Evolutionary conservation across 1,140 invertebrate genomes (phyloP), one percentile per base, ranked within the genome.

Genomic region (Dendroctonus valens): DNA sequence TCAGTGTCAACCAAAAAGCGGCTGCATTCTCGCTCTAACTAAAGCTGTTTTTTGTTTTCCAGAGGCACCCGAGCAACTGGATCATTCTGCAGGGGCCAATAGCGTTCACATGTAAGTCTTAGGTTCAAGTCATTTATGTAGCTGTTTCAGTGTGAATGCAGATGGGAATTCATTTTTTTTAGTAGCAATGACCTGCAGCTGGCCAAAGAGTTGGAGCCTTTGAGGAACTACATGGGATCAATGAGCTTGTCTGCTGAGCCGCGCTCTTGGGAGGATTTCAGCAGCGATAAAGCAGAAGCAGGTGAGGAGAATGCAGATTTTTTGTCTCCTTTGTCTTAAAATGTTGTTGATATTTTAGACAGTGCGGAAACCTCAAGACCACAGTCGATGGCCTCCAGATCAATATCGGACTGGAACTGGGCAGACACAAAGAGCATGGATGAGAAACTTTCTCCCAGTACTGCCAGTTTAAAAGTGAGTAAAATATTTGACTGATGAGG

Each of bases 361-460:
- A 68, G 64, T 54, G 67, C 63, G 7, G 73, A 72, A 58, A 39
- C 55, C 6, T 74, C 70, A 9, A 67, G 74, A 39, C 67, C 73
- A 48, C 74, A 75, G 46, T 77, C 75, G 0, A 66, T 75, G 42
- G 69, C 72, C 15, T 74, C 73, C 39, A 71, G 73, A 42, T 76
- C 75, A 0, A 54, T 73, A 37, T 74, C 75, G 7, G 75, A 76
- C 41, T 75, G 73, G 69, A 72, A 73, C 49, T 78, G 74, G 74
- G 12, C 63, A 44, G 75, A 76, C 41, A 65, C 63, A 6, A 71
- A 59, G 58, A 72, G 69, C 12, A 67, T 69, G 49, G 76, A 77
- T 7, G 77, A 75, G 42, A 46, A 58, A 65, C 53, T 74, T 5
- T 78, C 77, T 4, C 76, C 77, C 6, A 76, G 77, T 58, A 71